Evolutionary conservation across 2,797 vertebrate genomes (phyloP).

Genomic region (Heteromormyrus szaboi): DNA sequence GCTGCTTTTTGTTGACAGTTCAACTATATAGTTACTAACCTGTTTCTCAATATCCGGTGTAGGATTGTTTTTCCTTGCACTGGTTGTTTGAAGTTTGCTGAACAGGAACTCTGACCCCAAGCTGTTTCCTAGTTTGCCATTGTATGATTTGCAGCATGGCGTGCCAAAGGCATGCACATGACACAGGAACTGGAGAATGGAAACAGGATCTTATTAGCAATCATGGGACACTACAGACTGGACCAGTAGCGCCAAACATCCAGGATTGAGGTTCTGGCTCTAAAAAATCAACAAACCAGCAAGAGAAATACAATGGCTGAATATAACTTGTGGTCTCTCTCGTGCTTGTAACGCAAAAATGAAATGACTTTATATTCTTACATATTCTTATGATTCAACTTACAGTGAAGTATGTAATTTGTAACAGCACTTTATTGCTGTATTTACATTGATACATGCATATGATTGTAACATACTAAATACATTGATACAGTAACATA

Average conservation of each 20-base stretch:
- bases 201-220: background rate
- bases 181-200: background rate
- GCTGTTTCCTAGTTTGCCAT: background rate
- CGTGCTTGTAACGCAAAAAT: background rate
- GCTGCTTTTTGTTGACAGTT: background rate
- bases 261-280: background rate
- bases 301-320: background rate
- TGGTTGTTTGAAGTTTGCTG: background rate
- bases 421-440: background rate
- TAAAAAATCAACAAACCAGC: background rate
- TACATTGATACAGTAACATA: background rate
- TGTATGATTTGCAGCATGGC: background rate
- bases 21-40: background rate
- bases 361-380: background rate
- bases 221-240: background rate
- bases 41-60: background rate
- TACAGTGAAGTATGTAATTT: background rate
- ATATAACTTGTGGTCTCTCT: background rate
- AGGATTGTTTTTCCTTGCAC: background rate
- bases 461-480: background rate
- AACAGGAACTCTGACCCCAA: constrained; percentile 3
- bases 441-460: background rate
- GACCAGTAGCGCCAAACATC: background rate
- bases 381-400: background rate
- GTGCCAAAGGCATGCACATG: background rate